A percentile compares a stretch with the other conserved stretches of the same genome.
Conservation (phyloP, 2,888 invertebrate species). For the Horisme vitalbata region DNA sequence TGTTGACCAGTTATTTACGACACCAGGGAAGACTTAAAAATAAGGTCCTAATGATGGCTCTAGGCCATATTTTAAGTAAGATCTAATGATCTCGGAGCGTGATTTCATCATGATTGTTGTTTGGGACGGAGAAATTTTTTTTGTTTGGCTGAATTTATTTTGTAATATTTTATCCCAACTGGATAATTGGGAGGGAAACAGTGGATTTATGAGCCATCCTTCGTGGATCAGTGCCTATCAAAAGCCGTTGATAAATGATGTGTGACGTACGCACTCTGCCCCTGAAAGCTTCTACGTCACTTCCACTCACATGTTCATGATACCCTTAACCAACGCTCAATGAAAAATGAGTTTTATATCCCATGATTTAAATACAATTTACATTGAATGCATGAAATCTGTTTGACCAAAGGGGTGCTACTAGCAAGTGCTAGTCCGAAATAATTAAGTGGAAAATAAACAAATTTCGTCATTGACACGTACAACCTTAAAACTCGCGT, state of each 20-base stretch:
- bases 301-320: conserved; percentile 2
- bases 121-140: no score
- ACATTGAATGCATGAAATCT: not conserved
- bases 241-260: conserved; percentile 52
- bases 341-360: not conserved
- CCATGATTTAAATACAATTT: not conserved
- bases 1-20: no score
- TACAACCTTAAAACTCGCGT: no score
- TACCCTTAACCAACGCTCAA: not conserved
- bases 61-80: no score
- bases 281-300: conserved; percentile 10
- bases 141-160: no score
- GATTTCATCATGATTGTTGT: no score
- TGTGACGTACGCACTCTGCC: conserved; percentile 30
- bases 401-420: not conserved
- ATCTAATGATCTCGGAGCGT: no score
- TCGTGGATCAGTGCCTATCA: conserved; percentile 44
- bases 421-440: no score
- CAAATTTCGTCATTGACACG: no score
- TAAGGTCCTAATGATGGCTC: no score
- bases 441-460: no score
- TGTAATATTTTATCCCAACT: conserved; percentile 9
- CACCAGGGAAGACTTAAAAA: no score
- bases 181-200: conserved; percentile 30
- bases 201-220: conserved; percentile 43